Base-by-base conservation (phyloP, 2,113 vertebrate genomes). In the Macquaria australasica region DNA sequence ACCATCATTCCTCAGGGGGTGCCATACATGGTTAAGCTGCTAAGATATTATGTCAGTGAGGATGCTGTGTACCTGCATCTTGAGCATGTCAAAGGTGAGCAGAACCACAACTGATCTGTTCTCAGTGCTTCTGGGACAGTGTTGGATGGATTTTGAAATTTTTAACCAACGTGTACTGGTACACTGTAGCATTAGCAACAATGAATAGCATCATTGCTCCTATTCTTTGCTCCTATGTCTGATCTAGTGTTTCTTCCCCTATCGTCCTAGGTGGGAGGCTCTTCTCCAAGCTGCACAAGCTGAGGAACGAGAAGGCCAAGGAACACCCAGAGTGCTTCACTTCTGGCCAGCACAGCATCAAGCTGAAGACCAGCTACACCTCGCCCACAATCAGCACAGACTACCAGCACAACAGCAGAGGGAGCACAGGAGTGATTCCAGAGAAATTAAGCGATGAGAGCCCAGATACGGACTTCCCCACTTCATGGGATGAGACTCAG, bases 1-100 rank as follows among this genome's bases (percentile, higher is more conserved):
- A 99, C 98, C 41, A 96, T 99, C 93, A 99, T 99, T 90, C 98
- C 98, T 3, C 98, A 98, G 51, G 97, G 97, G 0, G 96, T 99
- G 14, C 98, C 98, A 16, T 99, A 97, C 91, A 99, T 99, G 98
- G 97, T 97, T 0, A 97, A 97, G 94, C 90, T 99, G 87, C 92
- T 99, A 64, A 93, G 96, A 82, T 99, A 99, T 88, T 99, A 97
- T 0, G 93, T 97, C 92, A 99, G 97, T 0, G 98, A 99, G 83
- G 98, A 99, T 77, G 96, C 97, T 1, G 97, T 99, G 91, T 99
- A 99, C 87, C 95, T 99, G 71, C 97, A 98, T 87, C 95, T 99
- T 87, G 98, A 99, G 77, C 96, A 98, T 0, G 93, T 99, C 74
- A 96, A 96, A 96, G 98, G 98, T 99, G 91, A 96, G 95, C 0